A percentile compares a stretch with the other conserved stretches of the same genome.
phyloP scores from a whole-genome alignment of 1,140 invertebrate species.

The Megalonaias nervosa region DNA sequence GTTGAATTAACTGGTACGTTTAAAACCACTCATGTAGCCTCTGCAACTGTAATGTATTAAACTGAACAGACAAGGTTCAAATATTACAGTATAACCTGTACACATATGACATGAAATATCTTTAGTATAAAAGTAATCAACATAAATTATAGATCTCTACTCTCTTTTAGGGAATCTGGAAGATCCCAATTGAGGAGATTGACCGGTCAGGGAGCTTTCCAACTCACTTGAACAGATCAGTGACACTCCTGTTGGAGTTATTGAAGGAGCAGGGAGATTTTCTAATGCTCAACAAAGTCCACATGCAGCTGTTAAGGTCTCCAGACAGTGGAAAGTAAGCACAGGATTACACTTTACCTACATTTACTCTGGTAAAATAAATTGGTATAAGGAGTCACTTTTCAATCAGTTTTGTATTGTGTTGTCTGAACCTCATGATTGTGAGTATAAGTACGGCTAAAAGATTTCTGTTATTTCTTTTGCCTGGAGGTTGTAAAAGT shows the following conservation, averaged over 20 bases:
- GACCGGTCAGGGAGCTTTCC: slow-evolving; percentile 93
- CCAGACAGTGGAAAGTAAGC: slow-evolving; percentile 85
- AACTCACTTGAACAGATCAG: slow-evolving; percentile 89
- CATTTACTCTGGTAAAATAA: not conserved
- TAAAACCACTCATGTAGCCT: not conserved
- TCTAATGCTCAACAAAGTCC: slow-evolving; percentile 85
- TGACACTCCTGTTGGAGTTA: slow-evolving; percentile 86
- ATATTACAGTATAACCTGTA: not conserved
- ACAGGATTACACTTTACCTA: not conserved
- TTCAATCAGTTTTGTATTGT: no score
- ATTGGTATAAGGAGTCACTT: no score
- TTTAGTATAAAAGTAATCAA: not conserved
- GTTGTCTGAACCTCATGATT: no score
- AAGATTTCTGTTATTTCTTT: no score
- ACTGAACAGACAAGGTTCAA: not conserved
- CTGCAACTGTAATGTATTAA: not conserved
- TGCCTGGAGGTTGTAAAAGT: no score
- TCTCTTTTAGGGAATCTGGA: slow-evolving; percentile 85
- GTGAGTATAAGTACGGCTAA: no score
- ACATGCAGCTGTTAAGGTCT: slow-evolving; percentile 82
- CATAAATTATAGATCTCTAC: no score
- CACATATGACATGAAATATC: not conserved
- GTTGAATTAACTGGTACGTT: not conserved
- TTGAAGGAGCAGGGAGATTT: slow-evolving; percentile 85
- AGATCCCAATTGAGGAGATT: slow-evolving; percentile 90